Evolutionary conservation across 1,140 invertebrate genomes (phyloP).

Genomic region (Papilio dardanus): DNA sequence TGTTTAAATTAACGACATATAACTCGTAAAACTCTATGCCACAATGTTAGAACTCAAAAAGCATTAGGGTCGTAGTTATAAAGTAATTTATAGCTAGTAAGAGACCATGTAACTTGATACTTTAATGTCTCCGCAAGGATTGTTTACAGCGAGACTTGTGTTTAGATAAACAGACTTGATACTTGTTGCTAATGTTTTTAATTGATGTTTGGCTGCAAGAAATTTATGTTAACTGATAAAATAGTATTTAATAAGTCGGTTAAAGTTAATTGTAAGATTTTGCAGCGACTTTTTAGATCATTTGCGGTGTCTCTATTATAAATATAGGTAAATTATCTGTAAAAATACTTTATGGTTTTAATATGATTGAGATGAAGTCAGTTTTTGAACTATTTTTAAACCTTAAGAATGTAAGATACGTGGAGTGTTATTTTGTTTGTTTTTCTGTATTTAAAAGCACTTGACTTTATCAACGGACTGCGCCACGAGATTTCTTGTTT

Average conservation of each 20-base stretch:
- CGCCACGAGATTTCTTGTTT: slow-evolving; percentile 15
- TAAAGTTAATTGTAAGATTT: neutral
- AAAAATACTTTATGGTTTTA: neutral
- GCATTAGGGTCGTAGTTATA: neutral
- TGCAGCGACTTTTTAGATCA: neutral
- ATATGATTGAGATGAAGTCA: neutral
- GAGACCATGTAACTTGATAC: neutral
- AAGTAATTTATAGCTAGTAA: slow-evolving; percentile 16
- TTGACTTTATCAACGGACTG: slow-evolving; percentile 20
- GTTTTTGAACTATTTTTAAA: neutral
- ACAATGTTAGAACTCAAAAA: neutral
- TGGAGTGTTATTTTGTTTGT: neutral
- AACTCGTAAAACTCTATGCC: neutral
- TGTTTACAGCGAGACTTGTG: slow-evolving; percentile 9
- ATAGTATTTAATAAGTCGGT: neutral
- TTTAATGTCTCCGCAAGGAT: neutral
- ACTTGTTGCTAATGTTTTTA: slow-evolving; percentile 4
- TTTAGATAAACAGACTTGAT: slow-evolving; percentile 39
- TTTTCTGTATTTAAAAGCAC: slow-evolving; percentile 18
- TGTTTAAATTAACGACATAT: neutral
- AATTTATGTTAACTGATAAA: neutral
- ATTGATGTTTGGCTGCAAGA: neutral
- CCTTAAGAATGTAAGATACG: neutral
- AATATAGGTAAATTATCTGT: neutral
- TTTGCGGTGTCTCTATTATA: neutral